Evolutionary conservation across 2,888 invertebrate genomes (phyloP).

Genomic region (Formica aserva): DNA sequence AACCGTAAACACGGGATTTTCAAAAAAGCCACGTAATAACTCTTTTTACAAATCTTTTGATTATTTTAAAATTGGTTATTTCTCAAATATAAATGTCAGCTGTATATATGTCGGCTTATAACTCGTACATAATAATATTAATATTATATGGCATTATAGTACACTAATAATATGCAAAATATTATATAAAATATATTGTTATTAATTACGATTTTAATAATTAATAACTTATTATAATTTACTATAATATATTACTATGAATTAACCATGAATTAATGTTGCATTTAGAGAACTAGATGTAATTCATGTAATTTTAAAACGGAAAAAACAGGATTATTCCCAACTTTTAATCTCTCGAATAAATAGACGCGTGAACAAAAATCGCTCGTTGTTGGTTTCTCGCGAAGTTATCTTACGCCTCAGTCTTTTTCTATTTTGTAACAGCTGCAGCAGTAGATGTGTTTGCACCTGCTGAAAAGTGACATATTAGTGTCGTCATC

Average conservation of each 20-base stretch:
- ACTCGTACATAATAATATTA: not conserved
- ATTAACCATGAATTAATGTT: not conserved
- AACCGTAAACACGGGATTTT: not conserved
- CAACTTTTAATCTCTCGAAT: slow-evolving; percentile 1
- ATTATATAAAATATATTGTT: not conserved
- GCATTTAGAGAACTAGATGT: not conserved
- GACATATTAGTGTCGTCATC: slow-evolving; percentile 18
- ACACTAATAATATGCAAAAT: not conserved
- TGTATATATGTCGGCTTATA: not conserved
- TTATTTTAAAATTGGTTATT: not conserved
- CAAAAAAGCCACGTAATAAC: not conserved
- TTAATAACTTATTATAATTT: not conserved
- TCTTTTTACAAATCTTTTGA: not conserved
- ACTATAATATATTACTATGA: not conserved
- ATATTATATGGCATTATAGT: not conserved
- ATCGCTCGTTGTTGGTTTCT: slow-evolving; percentile 8
- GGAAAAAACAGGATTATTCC: not conserved
- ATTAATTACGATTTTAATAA: slow-evolving; percentile 9
- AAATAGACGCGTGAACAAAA: not conserved
- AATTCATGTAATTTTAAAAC: not conserved
- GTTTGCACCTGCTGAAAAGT: slow-evolving; percentile 40
- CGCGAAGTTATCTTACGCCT: not conserved
- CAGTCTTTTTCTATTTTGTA: slow-evolving; percentile 23
- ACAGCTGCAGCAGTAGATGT: slow-evolving; percentile 21
- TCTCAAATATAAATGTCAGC: not conserved